Conservation (phyloP, 2,888 invertebrate genomes). For the Cerastis rubricosa region DNA sequence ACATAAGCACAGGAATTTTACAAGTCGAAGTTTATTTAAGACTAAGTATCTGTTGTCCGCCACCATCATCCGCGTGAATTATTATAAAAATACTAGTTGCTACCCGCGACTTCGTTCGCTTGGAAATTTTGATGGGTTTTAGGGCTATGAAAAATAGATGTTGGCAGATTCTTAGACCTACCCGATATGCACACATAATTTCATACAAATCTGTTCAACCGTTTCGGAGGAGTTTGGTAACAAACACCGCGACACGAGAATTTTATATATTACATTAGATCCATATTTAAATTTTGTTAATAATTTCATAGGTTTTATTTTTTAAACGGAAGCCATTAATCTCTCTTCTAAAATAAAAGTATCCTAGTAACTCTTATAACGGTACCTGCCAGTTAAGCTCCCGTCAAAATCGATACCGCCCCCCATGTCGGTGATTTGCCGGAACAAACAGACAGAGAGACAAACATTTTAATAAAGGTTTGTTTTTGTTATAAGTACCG, state of each 20-base stretch:
- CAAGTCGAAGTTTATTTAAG: not conserved
- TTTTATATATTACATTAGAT: too few species aligned
- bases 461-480: not conserved
- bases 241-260: too few species aligned
- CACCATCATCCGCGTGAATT: not conserved
- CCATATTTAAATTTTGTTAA: not conserved
- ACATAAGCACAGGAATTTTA: not conserved
- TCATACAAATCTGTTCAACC: too few species aligned
- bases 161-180: too few species aligned
- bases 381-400: not conserved
- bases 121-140: too few species aligned
- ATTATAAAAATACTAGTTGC: too few species aligned
- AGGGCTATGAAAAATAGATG: too few species aligned
- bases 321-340: not conserved
- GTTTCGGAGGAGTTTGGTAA: too few species aligned
- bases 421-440: not conserved
- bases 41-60: not conserved
- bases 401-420: not conserved
- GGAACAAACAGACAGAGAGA: not conserved
- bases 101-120: too few species aligned
- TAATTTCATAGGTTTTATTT: not conserved
- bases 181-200: too few species aligned
- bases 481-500: too few species aligned
- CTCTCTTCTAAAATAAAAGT: not conserved
- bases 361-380: not conserved